These are phyloP conservation scores for Lanistes nyassanus DNA, from an alignment of 1,140 invertebrate species.

Conservation along the genomic window DNA sequence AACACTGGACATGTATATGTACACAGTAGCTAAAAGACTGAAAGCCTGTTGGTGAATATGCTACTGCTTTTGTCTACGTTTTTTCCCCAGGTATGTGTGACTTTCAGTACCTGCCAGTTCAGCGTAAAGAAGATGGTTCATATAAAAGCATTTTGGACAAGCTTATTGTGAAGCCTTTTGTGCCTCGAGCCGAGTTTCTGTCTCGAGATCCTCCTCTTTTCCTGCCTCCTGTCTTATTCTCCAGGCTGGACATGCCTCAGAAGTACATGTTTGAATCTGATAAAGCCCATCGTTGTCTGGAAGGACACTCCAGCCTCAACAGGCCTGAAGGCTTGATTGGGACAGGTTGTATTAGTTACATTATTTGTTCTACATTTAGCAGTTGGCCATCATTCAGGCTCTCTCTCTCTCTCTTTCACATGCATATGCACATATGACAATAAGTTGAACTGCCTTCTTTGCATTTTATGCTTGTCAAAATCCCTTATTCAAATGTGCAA, in stretches of 20 bases:
- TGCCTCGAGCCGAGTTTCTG: constrained; percentile 52
- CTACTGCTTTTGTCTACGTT: constrained; percentile 15
- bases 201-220: constrained; percentile 74
- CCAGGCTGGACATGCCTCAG: constrained; percentile 76
- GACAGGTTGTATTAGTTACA: not conserved
- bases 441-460: too few relatives aligned
- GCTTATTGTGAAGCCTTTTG: constrained; percentile 42
- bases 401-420: too few relatives aligned
- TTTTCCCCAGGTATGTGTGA: constrained; percentile 79
- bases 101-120: constrained; percentile 89
- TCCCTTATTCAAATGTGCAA: not conserved
- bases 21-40: not conserved
- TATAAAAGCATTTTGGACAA: constrained; percentile 76
- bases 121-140: constrained; percentile 69
- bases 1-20: not conserved
- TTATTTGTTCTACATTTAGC: not conserved
- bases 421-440: too few relatives aligned
- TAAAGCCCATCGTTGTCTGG: constrained; percentile 24
- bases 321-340: not conserved
- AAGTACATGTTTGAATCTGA: constrained; percentile 53
- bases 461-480: not conserved
- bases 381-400: too few relatives aligned
- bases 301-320: constrained; percentile 14
- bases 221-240: constrained; percentile 80
- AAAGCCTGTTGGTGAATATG: not conserved